Evolutionary conservation across 2,113 vertebrate genomes (phyloP).

Genomic region (Baryphthengus martii): DNA sequence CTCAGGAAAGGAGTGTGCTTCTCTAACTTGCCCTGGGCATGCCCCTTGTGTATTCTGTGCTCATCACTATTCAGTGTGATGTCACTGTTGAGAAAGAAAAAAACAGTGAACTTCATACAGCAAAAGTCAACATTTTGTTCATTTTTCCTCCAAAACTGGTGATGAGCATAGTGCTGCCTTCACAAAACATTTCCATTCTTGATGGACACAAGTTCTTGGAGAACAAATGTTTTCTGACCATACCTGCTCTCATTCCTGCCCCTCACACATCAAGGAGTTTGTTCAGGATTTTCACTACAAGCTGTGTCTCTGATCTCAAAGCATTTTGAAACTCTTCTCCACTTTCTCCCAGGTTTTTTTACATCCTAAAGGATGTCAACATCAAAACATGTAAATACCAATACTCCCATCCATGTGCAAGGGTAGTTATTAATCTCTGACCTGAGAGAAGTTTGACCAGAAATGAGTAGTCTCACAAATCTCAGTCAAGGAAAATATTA

Average conservation of each 20-base stretch:
- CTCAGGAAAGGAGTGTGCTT: background rate
- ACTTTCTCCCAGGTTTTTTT: background rate
- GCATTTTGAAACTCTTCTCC: background rate
- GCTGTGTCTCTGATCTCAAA: background rate
- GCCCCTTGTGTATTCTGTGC: background rate
- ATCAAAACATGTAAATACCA: background rate
- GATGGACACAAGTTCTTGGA: background rate
- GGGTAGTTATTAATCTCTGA: background rate
- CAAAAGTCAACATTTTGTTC: background rate
- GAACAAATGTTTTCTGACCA: background rate
- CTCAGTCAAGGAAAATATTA: background rate
- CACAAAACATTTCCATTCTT: background rate
- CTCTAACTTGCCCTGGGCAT: background rate
- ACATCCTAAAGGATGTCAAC: background rate
- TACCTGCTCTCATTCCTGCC: background rate
- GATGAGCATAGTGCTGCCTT: background rate
- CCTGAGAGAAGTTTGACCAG: background rate
- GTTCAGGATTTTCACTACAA: background rate
- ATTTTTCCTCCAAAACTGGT: background rate
- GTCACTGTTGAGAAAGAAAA: background rate
- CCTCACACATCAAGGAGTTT: background rate
- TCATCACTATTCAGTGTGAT: background rate
- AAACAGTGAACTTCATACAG: background rate
- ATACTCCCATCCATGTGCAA: background rate
- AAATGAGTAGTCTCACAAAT: background rate